Evolutionary conservation across 2,113 vertebrate genomes (phyloP).

Genomic region (Rousettus leschenaultii): DNA sequence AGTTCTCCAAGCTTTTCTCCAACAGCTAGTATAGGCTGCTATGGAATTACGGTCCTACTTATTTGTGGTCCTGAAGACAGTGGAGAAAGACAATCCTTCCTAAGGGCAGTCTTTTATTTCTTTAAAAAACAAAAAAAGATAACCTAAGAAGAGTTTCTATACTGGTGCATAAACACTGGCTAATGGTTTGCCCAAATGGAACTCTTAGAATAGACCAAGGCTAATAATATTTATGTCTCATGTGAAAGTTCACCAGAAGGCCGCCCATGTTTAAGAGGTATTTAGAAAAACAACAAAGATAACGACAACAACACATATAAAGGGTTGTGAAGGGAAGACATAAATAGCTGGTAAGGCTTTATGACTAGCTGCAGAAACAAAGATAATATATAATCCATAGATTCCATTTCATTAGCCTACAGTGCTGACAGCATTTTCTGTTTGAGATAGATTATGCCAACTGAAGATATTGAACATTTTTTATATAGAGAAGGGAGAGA

Average conservation of each 20-base stretch:
- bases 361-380: background rate
- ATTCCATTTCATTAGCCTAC: background rate
- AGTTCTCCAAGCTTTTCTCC: background rate
- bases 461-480: background rate
- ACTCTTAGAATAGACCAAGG: background rate
- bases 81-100: background rate
- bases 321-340: background rate
- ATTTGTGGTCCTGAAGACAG: background rate
- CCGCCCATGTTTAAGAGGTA: background rate
- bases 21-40: background rate
- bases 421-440: background rate
- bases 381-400: background rate
- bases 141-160: background rate
- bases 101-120: background rate
- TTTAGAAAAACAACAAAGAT: constrained; percentile 38
- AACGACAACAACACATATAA: background rate
- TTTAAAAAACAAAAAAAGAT: background rate
- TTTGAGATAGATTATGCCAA: background rate
- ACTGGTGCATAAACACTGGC: background rate
- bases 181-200: background rate
- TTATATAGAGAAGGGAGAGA: background rate
- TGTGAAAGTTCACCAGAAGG: background rate
- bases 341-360: background rate
- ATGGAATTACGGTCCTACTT: background rate
- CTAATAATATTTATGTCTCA: background rate